Evolutionary conservation across 2,888 invertebrate genomes (phyloP), one percentile per base, ranked within the genome.

Genomic region (Apeira syringaria): DNA sequence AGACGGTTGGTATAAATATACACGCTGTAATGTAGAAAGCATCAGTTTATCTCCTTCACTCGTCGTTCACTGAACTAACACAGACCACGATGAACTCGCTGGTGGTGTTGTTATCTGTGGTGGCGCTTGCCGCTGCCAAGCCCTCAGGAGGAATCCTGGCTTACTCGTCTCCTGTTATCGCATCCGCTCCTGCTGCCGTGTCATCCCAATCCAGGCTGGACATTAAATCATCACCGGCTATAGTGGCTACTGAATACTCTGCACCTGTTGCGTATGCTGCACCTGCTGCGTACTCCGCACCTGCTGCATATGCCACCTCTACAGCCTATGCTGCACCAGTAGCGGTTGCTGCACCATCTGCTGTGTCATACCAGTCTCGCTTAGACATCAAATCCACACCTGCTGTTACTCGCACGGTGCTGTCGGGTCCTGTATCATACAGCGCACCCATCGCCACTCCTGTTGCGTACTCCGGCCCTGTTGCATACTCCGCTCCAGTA

Each of bases 61-160:
- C 64, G 68, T 77, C 71, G 71, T 66, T 66, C 64, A 62, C 80
- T 83, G 80, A 84, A 86, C 74, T 74, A 86, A 87, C 90, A 91
- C 91, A 91, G 91, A 91, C 91, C 87, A 88, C 84, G 80, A 91
- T 91, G 91, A 90, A 89, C 65, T 90, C 90, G 90, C 82, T 91
- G 91, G 91, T 92, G 91, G 92, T 92, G 83, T 91, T 93, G 80
- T 91, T 91, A 78, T 92, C 92, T 74, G 83, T 93, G 74, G 81
- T 92, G 83, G 91, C 67, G 74, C 64, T 82, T 52, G 74, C 74
- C 46, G 57, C 70, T 7, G 77, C 83, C 55, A 64, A 68, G 35
- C 81, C 79, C 4, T 74, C 76, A 1, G 64, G 64, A 22, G 53
- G 58, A 34, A 35, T 62, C 10, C 18, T 68, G 17, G 47, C 61